Base-by-base conservation (phyloP, 2,888 invertebrate species). In the Candidula unifasciata region DNA sequence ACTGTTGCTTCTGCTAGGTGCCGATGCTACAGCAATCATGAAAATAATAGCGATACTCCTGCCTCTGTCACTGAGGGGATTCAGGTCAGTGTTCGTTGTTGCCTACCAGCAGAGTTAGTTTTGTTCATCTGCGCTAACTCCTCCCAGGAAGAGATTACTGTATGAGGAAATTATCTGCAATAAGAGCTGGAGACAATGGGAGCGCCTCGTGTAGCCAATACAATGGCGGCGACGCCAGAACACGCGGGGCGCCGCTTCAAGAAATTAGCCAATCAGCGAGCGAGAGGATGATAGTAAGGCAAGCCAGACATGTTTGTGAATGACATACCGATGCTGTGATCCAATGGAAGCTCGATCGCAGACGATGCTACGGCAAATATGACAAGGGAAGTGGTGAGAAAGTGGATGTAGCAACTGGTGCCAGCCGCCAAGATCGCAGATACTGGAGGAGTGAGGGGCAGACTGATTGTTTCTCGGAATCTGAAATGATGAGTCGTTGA, bases 121-220 rank as follows among this genome's bases (percentile, higher is more conserved):
- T n/a, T 35, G 33, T 57, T 60, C 77, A 33, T 57, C 27, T 27
- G 77, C 33, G 30, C n/a, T 80, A 35, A 80, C 80, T 80, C 80
- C 80, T 80, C 80, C 80, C 80, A 69, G 69, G 71, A 71, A 80
- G 54, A 80, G 54, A 71, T 71, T 69, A 80, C 71, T 69, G 71
- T 71, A 52, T 33, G 57, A 71, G 54, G 54, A 71, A 77, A 80
- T 80, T 80, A 80, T 69, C 80, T 80, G 71, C 71, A 66, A 68
- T 68, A 69, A 57, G 24, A 37, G 57, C 30, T 54, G 71, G 80
- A 80, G 80, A 80, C 80, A 80, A 80, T 80, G 35, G 80, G 52
- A 44, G 80, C 69, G 68, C 52, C 24, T 69, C 80, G 80, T 80
- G 33, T 52, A 71, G 71, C 80, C 80, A 80, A 80, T 80, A 80